Percentiles rank a stretch among this genome's conserved stretches.
These are phyloP conservation scores for Leptura quadrifasciata DNA, from an alignment of 2,888 invertebrate genomes.

Conservation along the genomic window DNA sequence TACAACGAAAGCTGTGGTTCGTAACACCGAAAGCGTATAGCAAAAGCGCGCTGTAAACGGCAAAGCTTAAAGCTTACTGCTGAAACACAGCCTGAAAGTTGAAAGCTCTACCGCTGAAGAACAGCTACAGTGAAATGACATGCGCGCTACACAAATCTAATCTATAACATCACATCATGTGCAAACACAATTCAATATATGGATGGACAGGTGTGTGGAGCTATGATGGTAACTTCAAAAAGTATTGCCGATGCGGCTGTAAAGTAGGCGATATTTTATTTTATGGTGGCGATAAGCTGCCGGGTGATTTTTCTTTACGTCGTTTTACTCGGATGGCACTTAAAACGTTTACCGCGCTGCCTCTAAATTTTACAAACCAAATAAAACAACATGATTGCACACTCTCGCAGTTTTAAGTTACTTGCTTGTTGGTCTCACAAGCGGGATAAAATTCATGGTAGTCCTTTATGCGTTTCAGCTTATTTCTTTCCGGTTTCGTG, in stretches of 20 bases:
- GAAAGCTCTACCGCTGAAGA: conserved; percentile 63
- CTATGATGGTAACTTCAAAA: conserved; percentile 40
- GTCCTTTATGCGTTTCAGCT: conserved; percentile 8
- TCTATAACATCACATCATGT: conserved; percentile 72
- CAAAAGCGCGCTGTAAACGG: conserved; percentile 55
- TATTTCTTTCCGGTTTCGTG: neutral
- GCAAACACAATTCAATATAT: conserved; percentile 63
- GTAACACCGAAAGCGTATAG: conserved; percentile 38
- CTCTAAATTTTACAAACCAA: conserved; percentile 34
- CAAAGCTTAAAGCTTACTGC: conserved; percentile 70
- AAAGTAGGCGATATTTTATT: conserved; percentile 7
- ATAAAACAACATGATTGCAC: conserved; percentile 28
- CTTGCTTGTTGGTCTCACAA: conserved; percentile 21
- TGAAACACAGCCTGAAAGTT: conserved; percentile 56
- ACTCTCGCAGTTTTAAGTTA: conserved; percentile 27
- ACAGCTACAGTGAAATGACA: conserved; percentile 66
- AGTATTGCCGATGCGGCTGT: neutral
- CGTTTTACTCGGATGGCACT: conserved; percentile 15
- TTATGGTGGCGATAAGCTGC: conserved; percentile 31
- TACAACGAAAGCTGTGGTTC: conserved; percentile 26
- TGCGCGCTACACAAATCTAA: conserved; percentile 72
- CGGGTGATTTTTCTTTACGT: conserved; percentile 27
- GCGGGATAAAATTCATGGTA: conserved; percentile 23
- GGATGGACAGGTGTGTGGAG: conserved; percentile 56
- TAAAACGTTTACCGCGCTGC: conserved; percentile 19